These are phyloP conservation scores for Polypedilum pembai DNA, from an alignment of 1,140 invertebrate species.

Conservation along the genomic window DNA sequence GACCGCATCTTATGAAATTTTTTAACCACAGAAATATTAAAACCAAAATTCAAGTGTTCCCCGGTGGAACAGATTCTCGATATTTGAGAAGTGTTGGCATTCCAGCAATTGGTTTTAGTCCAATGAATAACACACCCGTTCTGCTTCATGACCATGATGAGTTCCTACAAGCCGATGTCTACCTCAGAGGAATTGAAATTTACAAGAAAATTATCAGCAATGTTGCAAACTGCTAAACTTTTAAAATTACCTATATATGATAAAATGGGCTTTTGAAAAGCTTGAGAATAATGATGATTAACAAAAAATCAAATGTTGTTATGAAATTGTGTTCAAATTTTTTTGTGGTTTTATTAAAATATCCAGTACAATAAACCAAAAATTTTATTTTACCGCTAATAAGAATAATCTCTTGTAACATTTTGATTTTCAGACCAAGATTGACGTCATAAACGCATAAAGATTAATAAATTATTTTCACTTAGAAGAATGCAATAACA, in stretches of 20 bases:
- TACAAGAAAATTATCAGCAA: conserved; percentile 49
- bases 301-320: background rate
- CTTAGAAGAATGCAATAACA: no score
- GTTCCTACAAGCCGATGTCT: conserved; percentile 60
- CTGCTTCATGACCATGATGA: conserved; percentile 74
- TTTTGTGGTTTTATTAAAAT: background rate
- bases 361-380: no score
- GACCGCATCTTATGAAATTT: background rate
- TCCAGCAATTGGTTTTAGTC: conserved; percentile 73
- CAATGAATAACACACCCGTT: conserved; percentile 69
- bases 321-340: background rate
- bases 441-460: no score
- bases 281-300: background rate
- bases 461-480: no score
- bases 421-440: no score
- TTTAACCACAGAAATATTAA: conserved; percentile 42
- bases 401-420: no score
- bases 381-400: no score
- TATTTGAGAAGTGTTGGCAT: conserved; percentile 57
- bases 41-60: conserved; percentile 56
- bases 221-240: conserved; percentile 46
- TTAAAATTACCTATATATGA: background rate
- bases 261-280: background rate
- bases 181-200: conserved; percentile 64
- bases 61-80: conserved; percentile 60